Conservation (phyloP, 2,113 vertebrate genomes). For the Micronycteris hirsuta region DNA sequence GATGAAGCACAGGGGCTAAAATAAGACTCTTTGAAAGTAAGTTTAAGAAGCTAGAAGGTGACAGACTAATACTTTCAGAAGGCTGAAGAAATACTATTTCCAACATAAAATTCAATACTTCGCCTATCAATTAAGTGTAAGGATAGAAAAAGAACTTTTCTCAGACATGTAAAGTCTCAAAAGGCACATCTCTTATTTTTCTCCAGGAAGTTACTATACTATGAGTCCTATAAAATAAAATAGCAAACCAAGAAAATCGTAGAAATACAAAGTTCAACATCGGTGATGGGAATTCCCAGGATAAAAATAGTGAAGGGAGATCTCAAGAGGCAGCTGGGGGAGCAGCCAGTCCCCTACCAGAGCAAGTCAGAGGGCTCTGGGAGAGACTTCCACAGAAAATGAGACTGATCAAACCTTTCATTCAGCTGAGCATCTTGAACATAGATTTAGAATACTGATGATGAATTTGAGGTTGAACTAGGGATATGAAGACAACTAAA, state of each 20-base stretch:
- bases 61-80: neutral
- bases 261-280: neutral
- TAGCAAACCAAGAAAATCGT: neutral
- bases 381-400: neutral
- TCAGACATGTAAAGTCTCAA: slow-evolving; percentile 5
- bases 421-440: neutral
- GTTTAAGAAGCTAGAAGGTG: neutral
- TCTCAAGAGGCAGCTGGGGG: neutral
- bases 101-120: slow-evolving; percentile 34
- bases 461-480: neutral
- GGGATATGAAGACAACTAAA: neutral
- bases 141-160: neutral
- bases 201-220: neutral
- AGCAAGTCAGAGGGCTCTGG: neutral
- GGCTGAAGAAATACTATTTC: slow-evolving; percentile 22
- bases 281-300: neutral
- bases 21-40: neutral
- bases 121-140: neutral
- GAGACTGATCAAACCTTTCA: neutral
- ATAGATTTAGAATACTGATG: neutral
- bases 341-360: neutral
- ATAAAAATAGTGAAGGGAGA: neutral
- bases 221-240: neutral
- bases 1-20: neutral
- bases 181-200: neutral